Base-by-base conservation (phyloP, 2,888 invertebrate species). In the Nebria salina region DNA sequence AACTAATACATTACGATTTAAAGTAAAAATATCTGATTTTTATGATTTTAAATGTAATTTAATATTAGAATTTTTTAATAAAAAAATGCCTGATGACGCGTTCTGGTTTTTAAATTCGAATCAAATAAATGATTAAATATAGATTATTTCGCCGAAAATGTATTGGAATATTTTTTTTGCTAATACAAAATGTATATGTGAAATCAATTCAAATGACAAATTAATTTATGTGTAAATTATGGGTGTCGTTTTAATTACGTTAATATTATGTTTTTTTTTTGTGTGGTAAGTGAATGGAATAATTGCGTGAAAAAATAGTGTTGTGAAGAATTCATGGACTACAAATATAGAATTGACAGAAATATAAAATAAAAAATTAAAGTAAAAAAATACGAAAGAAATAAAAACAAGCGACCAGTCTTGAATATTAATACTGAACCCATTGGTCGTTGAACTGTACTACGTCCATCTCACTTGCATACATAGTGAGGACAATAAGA, bases 401-500 rank as follows among this genome's bases (percentile, higher is more conserved):
- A 81, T 81, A 81, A 81, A 70, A 81, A 42, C 70, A 72, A 72
- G 65, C 81, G 76, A 81, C 81, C 81, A 81, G 81, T 81, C 81
- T 81, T 81, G 81, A 81, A 81, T 81, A 81, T 81, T 81, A 81
- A 81, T 76, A 76, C 73, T 65, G 54, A 54, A 13, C 76, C 76
- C 81, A 76, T 81, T 81, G 81, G 81, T 81, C 81, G 81, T 81
- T 81, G 81, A 81, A 81, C 81, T 73, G 65, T 70, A 7, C 20
- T 70, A 34, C 25, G 20, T 70, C 20, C 70, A 26, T 70, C 70
- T 70, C 25, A 70, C 70, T 11, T 9, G 34, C 20, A 70, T 13
- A 54, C 54, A 54, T 13, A 54, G 54, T 54, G 54, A 8, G 54
- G 54, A 54, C 54, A 54, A 54, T 54, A 54, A 54, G 54, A 54